phyloP scores from a whole-genome alignment of 1,140 invertebrate genomes.

The Pemphigus obesinymphae region DNA sequence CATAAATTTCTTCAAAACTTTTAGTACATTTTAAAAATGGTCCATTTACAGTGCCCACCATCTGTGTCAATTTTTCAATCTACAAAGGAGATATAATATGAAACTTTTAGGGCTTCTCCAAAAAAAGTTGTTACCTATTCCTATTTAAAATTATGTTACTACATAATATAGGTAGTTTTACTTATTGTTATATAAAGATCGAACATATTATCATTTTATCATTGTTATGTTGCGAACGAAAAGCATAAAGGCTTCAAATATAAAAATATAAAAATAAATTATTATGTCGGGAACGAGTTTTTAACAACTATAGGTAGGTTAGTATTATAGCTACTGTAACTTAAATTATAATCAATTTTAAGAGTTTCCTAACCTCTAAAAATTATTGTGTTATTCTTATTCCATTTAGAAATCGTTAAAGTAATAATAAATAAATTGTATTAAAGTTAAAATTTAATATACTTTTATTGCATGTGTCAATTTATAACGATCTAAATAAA shows the following conservation, averaged over 20 bases:
- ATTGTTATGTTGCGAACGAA: not conserved
- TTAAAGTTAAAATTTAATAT: not conserved
- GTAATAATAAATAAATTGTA: not conserved
- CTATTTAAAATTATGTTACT: too few species aligned
- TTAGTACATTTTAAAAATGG: too few species aligned
- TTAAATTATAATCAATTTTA: not conserved
- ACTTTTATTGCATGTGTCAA: not conserved
- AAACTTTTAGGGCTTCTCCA: too few species aligned
- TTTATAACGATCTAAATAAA: not conserved
- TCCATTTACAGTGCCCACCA: too few species aligned
- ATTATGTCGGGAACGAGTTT: not conserved
- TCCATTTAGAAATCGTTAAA: not conserved
- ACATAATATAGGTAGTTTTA: too few species aligned
- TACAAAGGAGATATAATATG: too few species aligned
- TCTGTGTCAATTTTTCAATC: too few species aligned
- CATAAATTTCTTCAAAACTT: too few species aligned
- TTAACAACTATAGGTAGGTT: too few species aligned
- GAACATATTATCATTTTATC: not conserved
- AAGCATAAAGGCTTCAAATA: not conserved
- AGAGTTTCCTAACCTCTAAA: not conserved
- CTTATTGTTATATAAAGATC: too few species aligned
- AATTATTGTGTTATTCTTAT: not conserved
- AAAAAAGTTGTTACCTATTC: too few species aligned
- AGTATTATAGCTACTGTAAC: not conserved
- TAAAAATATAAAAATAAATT: not conserved